Conservation (phyloP, 1,140 invertebrate species). For the Cheumatopsyche charites region DNA sequence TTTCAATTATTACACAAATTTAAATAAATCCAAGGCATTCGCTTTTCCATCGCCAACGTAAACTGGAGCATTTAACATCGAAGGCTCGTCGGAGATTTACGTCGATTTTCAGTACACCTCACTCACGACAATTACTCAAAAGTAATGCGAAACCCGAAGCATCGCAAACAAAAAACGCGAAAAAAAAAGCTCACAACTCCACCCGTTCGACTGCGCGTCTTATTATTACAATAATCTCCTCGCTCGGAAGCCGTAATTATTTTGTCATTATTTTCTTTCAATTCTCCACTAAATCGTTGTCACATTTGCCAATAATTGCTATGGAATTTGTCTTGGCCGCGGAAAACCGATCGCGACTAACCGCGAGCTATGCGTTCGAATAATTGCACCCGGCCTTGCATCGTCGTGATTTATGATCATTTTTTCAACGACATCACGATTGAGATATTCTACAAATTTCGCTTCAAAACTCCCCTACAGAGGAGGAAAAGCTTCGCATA, state of each 20-base stretch:
- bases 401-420: too few species aligned
- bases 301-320: conserved; percentile 3
- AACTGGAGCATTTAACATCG: conserved; percentile 34
- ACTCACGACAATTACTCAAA: conserved; percentile 27
- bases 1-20: conserved; percentile 43
- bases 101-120: conserved; percentile 29
- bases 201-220: background rate
- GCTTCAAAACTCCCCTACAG: too few species aligned
- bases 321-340: background rate
- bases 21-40: conserved; percentile 46
- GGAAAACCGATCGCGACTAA: background rate
- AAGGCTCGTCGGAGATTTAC: conserved; percentile 29
- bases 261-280: conserved; percentile 26
- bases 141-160: background rate
- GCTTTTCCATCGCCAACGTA: conserved; percentile 20
- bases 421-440: too few species aligned
- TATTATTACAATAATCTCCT: conserved; percentile 22
- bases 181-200: background rate
- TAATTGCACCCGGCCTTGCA: too few species aligned
- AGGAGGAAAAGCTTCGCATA: too few species aligned
- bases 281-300: background rate
- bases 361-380: too few species aligned
- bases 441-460: too few species aligned
- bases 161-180: background rate
- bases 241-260: conserved; percentile 13